These are phyloP conservation scores for Muntiacus muntjak DNA, from an alignment of 2,113 vertebrate genomes.

Conservation along the genomic window DNA sequence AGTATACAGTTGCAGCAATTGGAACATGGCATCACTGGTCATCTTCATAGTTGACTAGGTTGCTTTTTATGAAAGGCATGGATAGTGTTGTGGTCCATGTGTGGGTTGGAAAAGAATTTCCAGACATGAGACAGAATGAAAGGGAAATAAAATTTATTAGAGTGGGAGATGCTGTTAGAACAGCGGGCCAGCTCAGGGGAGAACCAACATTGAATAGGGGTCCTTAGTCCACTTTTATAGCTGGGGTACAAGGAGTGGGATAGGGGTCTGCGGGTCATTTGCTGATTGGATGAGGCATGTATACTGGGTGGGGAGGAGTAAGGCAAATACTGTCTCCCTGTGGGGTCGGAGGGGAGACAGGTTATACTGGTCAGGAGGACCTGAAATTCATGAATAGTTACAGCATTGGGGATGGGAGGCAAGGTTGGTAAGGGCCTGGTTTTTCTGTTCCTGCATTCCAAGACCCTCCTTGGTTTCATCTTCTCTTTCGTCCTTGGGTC, in stretches of 20 bases:
- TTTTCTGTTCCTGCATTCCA: not conserved
- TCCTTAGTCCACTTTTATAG: not conserved
- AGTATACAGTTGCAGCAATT: not conserved
- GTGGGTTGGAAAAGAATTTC: not conserved
- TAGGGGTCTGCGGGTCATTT: not conserved
- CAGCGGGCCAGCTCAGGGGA: not conserved
- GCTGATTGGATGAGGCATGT: not conserved
- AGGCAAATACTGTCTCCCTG: not conserved
- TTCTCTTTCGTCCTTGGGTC: not conserved
- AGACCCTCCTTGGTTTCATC: not conserved
- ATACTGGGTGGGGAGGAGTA: not conserved
- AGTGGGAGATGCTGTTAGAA: not conserved
- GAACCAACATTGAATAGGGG: not conserved
- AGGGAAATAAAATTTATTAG: not conserved
- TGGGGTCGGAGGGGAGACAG: not conserved
- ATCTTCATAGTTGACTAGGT: not conserved
- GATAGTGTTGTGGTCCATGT: too few relatives aligned
- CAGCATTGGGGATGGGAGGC: not conserved
- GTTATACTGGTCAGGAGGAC: not conserved
- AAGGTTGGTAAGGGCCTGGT: not conserved
- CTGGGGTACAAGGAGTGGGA: not conserved
- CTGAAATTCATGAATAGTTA: not conserved
- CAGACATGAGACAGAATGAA: not conserved
- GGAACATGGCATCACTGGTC: not conserved
- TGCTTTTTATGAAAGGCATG: not conserved